Conservation (phyloP, 2,888 invertebrate genomes). For the Lobophora halterata region DNA sequence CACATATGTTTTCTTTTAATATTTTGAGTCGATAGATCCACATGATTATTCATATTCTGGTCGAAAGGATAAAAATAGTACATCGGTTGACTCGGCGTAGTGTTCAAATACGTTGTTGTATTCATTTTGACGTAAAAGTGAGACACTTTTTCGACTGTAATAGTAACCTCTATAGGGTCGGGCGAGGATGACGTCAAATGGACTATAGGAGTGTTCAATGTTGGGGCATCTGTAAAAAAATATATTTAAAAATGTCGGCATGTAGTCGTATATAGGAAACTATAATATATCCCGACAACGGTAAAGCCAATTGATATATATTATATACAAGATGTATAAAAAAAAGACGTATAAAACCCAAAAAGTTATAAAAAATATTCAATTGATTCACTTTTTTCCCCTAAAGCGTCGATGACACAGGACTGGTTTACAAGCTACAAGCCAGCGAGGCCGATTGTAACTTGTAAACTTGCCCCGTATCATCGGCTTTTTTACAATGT, state of each 20-base stretch:
- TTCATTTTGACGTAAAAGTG: constrained; percentile 81
- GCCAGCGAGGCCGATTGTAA: too few species aligned
- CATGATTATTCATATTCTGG: constrained; percentile 47
- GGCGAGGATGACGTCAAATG: constrained; percentile 85
- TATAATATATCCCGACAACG: too few species aligned
- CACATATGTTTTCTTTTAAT: constrained; percentile 74
- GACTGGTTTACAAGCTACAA: too few species aligned
- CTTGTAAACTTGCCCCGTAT: too few species aligned
- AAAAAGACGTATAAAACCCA: too few species aligned
- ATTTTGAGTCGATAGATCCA: constrained; percentile 50
- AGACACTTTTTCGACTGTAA: constrained; percentile 79
- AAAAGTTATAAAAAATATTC: too few species aligned
- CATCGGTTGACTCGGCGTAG: constrained; percentile 72
- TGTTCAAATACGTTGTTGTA: constrained; percentile 59
- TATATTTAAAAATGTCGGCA: background rate
- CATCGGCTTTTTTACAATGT: too few species aligned
- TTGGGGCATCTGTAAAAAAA: constrained; percentile 54
- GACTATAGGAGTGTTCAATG: constrained; percentile 80
- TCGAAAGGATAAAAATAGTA: constrained; percentile 80
- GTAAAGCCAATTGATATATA: too few species aligned
- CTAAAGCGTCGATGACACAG: too few species aligned
- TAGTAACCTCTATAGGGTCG: constrained; percentile 76
- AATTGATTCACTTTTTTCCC: too few species aligned
- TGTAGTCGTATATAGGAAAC: too few species aligned
- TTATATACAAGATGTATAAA: too few species aligned